These are phyloP conservation scores for Drosophila pectinifera DNA, from an alignment of 1,140 invertebrate genomes.

Conservation along the genomic window DNA sequence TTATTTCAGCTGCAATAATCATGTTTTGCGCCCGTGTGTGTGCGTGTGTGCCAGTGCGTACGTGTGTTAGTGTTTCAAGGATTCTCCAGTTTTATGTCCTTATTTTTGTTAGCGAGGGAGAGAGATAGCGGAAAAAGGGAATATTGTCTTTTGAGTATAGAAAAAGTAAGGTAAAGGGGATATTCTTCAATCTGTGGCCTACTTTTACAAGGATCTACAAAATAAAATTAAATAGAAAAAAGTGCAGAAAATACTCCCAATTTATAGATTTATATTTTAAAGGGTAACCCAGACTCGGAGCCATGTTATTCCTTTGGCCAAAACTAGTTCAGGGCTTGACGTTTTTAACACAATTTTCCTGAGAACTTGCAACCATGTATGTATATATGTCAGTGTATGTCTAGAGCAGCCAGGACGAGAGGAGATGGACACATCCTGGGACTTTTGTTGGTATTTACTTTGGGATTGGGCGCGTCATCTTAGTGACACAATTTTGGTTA, in stretches of 20 bases:
- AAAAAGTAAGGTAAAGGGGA: slow-evolving; percentile 22
- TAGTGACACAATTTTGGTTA: slow-evolving; percentile 22
- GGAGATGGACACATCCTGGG: slow-evolving; percentile 4
- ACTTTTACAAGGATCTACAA: too few species aligned
- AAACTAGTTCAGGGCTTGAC: slow-evolving; percentile 1
- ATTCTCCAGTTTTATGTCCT: slow-evolving; percentile 35
- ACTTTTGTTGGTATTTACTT: slow-evolving; percentile 24
- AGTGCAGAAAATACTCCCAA: too few species aligned
- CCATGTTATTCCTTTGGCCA: background rate
- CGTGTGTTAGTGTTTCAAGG: slow-evolving; percentile 34
- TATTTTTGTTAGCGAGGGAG: background rate
- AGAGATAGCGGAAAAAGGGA: background rate
- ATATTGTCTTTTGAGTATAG: slow-evolving; percentile 27
- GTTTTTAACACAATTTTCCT: background rate
- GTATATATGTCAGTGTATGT: too few species aligned
- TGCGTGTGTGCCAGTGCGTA: slow-evolving; percentile 1
- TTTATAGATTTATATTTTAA: background rate
- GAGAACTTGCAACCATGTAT: background rate
- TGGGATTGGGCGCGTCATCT: slow-evolving; percentile 17
- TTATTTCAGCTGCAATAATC: slow-evolving; percentile 37
- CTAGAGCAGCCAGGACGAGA: background rate
- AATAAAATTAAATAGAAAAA: background rate
- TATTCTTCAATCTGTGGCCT: too few species aligned
- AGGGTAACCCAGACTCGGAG: background rate
- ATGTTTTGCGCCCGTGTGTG: slow-evolving; percentile 15